Conservation (phyloP, 2,113 vertebrate species). For the Eleginops maclovinus region DNA sequence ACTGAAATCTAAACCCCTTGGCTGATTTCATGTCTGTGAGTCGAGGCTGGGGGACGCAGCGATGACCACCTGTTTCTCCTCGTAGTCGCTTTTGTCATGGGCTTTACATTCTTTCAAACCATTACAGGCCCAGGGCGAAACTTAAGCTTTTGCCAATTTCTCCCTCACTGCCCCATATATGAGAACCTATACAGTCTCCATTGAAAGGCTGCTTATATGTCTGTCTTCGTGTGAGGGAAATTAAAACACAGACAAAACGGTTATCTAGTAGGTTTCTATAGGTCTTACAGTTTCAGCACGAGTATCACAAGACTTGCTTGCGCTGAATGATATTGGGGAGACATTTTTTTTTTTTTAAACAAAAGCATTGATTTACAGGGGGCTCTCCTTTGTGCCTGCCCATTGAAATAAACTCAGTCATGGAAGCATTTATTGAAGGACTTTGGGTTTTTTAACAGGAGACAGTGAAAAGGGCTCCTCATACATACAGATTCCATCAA, state of each 20-base stretch:
- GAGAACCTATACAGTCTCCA: constrained; percentile 64
- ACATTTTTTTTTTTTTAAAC: constrained; percentile 50
- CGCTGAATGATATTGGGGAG: constrained; percentile 57
- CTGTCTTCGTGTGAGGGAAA: constrained; percentile 66
- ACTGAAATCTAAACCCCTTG: constrained; percentile 81
- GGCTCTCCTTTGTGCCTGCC: constrained; percentile 47
- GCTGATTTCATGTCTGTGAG: constrained; percentile 76
- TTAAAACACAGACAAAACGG: constrained; percentile 55
- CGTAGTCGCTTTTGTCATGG: constrained; percentile 69
- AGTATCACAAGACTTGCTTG: constrained; percentile 61
- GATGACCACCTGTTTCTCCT: constrained; percentile 82
- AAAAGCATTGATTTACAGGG: constrained; percentile 77
- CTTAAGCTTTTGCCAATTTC: constrained; percentile 77
- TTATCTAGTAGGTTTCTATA: constrained; percentile 68
- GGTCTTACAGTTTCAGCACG: constrained; percentile 62
- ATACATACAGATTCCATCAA: constrained; percentile 72
- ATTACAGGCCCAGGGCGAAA: constrained; percentile 72
- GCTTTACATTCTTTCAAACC: constrained; percentile 78
- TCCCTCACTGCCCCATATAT: constrained; percentile 60
- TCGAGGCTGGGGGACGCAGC: constrained; percentile 53
- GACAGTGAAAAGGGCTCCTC: constrained; percentile 70
- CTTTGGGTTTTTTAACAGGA: constrained; percentile 72
- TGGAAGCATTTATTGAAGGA: constrained; percentile 75
- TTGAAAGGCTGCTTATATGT: constrained; percentile 67
- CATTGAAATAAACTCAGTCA: constrained; percentile 74